Conservation (phyloP, 2,797 vertebrate species). For the Phrynocephalus forsythii region DNA sequence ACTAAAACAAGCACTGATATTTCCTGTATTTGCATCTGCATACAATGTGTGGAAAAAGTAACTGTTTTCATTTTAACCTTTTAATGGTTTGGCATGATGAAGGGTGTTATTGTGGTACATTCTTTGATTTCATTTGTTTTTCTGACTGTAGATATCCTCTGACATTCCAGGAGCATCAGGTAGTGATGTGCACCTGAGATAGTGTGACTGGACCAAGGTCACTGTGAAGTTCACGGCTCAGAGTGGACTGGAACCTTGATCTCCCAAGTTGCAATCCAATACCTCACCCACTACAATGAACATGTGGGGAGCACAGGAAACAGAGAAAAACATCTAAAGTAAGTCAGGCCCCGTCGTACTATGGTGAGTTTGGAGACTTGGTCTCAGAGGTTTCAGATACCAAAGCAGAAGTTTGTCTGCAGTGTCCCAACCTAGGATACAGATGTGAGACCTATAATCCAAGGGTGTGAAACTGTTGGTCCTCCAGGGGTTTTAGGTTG, state of each 20-base stretch:
- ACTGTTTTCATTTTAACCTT: background rate
- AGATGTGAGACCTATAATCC: background rate
- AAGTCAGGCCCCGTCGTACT: background rate
- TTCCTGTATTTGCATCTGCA: too few species aligned
- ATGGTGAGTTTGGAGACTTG: too few species aligned
- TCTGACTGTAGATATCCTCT: too few species aligned
- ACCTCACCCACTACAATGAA: background rate
- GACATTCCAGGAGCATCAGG: too few species aligned
- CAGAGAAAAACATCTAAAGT: background rate
- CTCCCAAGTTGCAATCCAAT: background rate
- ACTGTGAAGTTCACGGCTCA: background rate
- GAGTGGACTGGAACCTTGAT: background rate
- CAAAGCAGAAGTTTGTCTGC: too few species aligned
- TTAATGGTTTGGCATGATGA: background rate
- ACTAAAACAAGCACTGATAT: too few species aligned
- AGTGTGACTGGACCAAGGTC: background rate
- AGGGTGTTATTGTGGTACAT: background rate
- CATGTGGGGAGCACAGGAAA: background rate
- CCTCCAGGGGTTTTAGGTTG: too few species aligned
- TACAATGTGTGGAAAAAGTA: background rate
- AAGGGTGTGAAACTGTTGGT: too few species aligned
- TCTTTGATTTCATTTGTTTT: too few species aligned
- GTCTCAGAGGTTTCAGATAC: too few species aligned
- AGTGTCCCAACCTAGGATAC: background rate
- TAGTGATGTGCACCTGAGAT: too few species aligned